Percentiles rank a stretch among this genome's conserved stretches.
Evolutionary conservation across 1,140 invertebrate species (phyloP).

Genomic region (Octopus bimaculoides): DNA sequence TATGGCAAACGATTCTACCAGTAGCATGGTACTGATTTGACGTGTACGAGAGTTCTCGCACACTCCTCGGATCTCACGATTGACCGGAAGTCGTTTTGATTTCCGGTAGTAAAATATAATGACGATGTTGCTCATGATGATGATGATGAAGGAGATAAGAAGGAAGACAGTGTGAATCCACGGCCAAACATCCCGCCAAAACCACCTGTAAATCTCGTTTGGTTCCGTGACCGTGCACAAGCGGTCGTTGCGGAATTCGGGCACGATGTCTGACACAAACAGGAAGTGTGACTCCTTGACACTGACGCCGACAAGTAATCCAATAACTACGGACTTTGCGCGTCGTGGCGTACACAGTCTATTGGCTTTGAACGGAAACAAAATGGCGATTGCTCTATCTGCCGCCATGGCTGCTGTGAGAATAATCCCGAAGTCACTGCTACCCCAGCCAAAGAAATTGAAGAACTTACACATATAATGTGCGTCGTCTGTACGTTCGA

Average conservation of each 20-base stretch:
- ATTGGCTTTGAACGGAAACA: constrained; percentile 34
- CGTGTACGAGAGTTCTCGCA: constrained; percentile 19
- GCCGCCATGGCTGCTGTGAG: constrained; percentile 46
- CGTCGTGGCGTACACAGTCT: constrained; percentile 32
- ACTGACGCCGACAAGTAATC: constrained; percentile 22
- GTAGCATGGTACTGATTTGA: constrained; percentile 40
- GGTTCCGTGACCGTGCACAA: constrained; percentile 32
- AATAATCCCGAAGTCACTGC: constrained; percentile 44
- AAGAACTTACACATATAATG: constrained; percentile 41
- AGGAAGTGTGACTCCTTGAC: constrained; percentile 36
- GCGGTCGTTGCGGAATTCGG: constrained; percentile 20
- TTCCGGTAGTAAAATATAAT: constrained; percentile 26
- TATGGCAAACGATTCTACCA: constrained; percentile 39
- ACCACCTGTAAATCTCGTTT: constrained; percentile 19
- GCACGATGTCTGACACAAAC: constrained; percentile 31
- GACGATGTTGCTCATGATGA: constrained; percentile 46
- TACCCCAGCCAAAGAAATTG: constrained; percentile 42
- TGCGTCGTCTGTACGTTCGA: constrained; percentile 16
- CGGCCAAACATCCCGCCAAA: constrained; percentile 34
- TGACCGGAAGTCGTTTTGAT: neutral
- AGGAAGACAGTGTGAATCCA: constrained; percentile 40
- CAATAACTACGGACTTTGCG: constrained; percentile 28
- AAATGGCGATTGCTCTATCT: constrained; percentile 40
- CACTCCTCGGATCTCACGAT: neutral
- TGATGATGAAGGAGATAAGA: constrained; percentile 31